A percentile compares a stretch with the other conserved stretches of the same genome.
phyloP scores from a whole-genome alignment of 2,113 vertebrate genomes.

The Lates calcarifer region DNA sequence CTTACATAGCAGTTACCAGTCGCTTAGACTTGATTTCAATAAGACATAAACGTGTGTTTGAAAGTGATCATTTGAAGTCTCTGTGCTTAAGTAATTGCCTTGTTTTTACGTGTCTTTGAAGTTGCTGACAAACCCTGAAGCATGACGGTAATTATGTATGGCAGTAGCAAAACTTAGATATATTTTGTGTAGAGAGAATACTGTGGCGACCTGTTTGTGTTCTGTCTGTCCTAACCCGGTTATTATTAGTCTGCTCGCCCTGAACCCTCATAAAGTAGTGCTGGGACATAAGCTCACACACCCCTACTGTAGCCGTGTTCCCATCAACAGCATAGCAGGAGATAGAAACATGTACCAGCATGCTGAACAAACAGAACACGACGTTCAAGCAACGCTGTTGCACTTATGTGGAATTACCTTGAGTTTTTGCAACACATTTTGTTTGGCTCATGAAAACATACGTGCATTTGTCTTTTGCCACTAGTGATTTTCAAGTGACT shows the following conservation, averaged over 20 bases:
- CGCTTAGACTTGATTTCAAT: not conserved
- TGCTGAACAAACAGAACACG: constrained; percentile 20
- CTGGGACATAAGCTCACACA: constrained; percentile 27
- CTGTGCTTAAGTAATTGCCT: constrained; percentile 32
- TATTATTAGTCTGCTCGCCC: constrained; percentile 65
- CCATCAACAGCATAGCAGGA: constrained; percentile 38
- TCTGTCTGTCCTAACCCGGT: constrained; percentile 12
- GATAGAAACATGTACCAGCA: constrained; percentile 54
- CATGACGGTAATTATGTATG: constrained; percentile 77
- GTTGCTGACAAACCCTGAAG: constrained; percentile 61
- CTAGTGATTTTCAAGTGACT: not conserved
- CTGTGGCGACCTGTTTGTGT: constrained; percentile 42
- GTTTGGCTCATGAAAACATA: not conserved
- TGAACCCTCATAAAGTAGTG: constrained; percentile 55
- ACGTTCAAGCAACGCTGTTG: constrained; percentile 7
- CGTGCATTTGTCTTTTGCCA: not conserved
- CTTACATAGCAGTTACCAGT: not conserved
- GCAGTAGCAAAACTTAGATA: constrained; percentile 20
- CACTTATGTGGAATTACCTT: not conserved
- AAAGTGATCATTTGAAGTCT: not conserved
- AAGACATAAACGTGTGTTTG: not conserved
- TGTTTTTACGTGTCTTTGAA: constrained; percentile 58
- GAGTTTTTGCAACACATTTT: not conserved
- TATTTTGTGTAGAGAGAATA: constrained; percentile 34
- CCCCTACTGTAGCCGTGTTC: constrained; percentile 40